Evolutionary conservation across 2,888 invertebrate species (phyloP).

Genomic region (Sclerodermus sp.): DNA sequence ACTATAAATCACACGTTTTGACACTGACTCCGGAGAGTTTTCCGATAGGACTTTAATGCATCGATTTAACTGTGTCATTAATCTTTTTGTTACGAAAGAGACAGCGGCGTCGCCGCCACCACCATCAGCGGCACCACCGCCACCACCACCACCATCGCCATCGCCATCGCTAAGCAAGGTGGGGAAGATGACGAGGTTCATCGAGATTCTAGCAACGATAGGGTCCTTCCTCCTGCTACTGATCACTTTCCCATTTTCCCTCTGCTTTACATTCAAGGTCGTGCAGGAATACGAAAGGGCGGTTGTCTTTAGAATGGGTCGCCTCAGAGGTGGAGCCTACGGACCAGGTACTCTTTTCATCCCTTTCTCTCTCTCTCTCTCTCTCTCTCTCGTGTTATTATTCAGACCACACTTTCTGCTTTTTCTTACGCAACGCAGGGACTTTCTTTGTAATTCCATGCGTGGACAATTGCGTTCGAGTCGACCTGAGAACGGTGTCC

Average conservation of each 20-base stretch:
- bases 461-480: conserved; percentile 88
- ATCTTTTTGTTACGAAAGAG: too few relatives aligned
- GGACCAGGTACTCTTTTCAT: conserved; percentile 47
- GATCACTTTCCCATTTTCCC: conserved; percentile 78
- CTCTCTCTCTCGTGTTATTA: too few relatives aligned
- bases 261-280: conserved; percentile 85
- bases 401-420: too few relatives aligned
- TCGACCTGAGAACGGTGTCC: conserved; percentile 90
- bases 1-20: too few relatives aligned
- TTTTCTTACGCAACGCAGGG: conserved; percentile 56
- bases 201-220: conserved; percentile 74
- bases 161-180: conserved; percentile 13
- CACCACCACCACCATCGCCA: too few relatives aligned
- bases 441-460: conserved; percentile 94
- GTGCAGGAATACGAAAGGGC: conserved; percentile 87
- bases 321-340: conserved; percentile 58
- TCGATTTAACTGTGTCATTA: too few relatives aligned
- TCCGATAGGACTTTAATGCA: too few relatives aligned
- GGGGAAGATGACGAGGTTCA: conserved; percentile 64
- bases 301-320: conserved; percentile 85
- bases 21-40: too few relatives aligned
- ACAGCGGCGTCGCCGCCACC: too few relatives aligned
- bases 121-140: too few relatives aligned
- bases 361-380: too few relatives aligned
- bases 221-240: conserved; percentile 74